Percentiles rank a stretch among this genome's conserved stretches.
phyloP scores from a whole-genome alignment of 2,113 vertebrate genomes.

The Anoplopoma fimbria region DNA sequence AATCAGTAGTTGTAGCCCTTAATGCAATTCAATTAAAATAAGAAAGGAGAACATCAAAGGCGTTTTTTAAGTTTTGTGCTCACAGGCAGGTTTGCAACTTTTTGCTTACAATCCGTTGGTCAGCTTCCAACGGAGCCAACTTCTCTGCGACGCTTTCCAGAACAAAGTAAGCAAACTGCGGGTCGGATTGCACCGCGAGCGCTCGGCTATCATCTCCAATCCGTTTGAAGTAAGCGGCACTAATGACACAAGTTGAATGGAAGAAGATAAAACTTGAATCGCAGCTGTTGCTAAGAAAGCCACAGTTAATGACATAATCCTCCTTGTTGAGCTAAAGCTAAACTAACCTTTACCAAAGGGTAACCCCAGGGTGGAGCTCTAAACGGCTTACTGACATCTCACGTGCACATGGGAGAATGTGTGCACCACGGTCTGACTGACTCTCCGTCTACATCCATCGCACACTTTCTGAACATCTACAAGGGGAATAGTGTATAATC shows the following conservation, averaged over 20 bases:
- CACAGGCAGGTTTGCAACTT: neutral
- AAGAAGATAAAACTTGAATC: conserved; percentile 25
- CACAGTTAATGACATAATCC: conserved; percentile 56
- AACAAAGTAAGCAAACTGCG: conserved; percentile 29
- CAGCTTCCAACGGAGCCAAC: neutral
- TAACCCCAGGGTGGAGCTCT: conserved; percentile 30
- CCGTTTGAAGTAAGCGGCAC: conserved; percentile 30
- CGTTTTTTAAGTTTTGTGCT: neutral
- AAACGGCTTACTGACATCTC: conserved; percentile 42
- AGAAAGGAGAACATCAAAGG: neutral
- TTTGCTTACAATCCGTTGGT: neutral
- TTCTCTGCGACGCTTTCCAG: neutral
- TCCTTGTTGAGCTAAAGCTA: conserved; percentile 38
- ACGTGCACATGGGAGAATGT: neutral
- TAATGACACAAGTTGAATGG: conserved; percentile 43
- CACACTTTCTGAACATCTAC: conserved; percentile 36
- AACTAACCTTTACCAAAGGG: conserved; percentile 43
- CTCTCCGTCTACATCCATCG: neutral
- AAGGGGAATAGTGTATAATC: conserved; percentile 27
- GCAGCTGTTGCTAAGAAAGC: conserved; percentile 23
- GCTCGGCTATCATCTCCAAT: conserved; percentile 41
- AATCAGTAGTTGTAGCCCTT: neutral
- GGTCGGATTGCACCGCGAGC: neutral
- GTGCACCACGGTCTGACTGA: too few species aligned
- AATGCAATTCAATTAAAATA: neutral